phyloP scores from a whole-genome alignment of 1,140 invertebrate species.

The Drosophila chauvacae region DNA sequence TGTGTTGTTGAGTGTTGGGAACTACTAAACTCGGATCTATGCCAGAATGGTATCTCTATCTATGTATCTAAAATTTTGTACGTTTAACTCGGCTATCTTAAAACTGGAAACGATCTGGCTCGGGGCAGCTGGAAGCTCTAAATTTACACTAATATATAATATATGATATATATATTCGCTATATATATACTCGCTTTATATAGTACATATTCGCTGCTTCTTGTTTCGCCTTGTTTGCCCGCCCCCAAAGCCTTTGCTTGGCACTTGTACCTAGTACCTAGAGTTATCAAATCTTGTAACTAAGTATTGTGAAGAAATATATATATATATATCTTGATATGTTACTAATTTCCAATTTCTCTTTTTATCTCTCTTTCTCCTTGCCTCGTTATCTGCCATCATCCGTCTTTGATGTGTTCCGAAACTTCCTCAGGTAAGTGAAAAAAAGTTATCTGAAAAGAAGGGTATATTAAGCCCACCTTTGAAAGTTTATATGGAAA shows the following conservation, averaged over 20 bases:
- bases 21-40: conserved; percentile 2
- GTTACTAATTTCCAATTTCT: not conserved
- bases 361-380: not conserved
- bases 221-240: conserved; percentile 38
- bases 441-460: not conserved
- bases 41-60: not conserved
- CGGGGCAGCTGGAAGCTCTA: not conserved
- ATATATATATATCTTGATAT: not conserved
- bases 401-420: not conserved
- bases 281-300: conserved; percentile 5
- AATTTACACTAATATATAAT: not conserved
- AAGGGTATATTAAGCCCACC: not conserved
- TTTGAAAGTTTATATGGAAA: not conserved
- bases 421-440: not conserved
- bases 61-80: not conserved
- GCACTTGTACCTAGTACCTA: conserved; percentile 32
- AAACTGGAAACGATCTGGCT: not conserved
- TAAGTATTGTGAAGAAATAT: conserved; percentile 4
- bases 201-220: conserved; percentile 19
- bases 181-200: not conserved
- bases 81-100: conserved; percentile 9
- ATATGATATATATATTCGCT: not conserved
- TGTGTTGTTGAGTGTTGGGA: conserved; percentile 17
- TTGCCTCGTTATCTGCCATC: not conserved
- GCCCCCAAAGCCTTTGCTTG: conserved; percentile 51